Base-by-base conservation (phyloP, 1,140 invertebrate species). In the Cotesia typhae region DNA sequence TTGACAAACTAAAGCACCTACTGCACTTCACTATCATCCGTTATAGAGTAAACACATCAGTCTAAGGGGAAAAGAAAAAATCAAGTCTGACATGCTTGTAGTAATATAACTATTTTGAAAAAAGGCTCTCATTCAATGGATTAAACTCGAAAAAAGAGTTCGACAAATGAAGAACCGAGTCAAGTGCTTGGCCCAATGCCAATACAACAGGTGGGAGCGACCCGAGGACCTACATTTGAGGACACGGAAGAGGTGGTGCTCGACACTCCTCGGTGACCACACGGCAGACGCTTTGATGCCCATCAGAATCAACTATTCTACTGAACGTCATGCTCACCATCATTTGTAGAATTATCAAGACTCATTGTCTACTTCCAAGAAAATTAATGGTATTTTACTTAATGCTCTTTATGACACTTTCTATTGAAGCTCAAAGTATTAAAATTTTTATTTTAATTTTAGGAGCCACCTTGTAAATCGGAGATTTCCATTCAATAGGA, bases 181-280 rank as follows among this genome's bases (percentile, higher is more conserved):
- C 69, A 70, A 60, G 59, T 70, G 60, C 38, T 20, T 51, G 63
- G 63, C 17, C 41, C 63, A 37, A 65, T 20, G 41, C 63, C 35
- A 14, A 9, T 36, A 57, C 14, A 17, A 20, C 70, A 65, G 63
- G 61, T 71, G 61, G 70, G 70, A 63, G 70, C 70, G 70, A 65
- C 63, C 61, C 36, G 6, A 66, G 70, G 70, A 71, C 70, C 70
- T 71, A 71, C 70, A 71, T 71, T 71, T 65, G 70, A 71, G 47
- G 52, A 71, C 70, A 66, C 38, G 70, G 70, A 71, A 71, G 61
- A 71, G 70, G 70, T 71, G 70, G 70, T 71, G 70, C 70, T 71
- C 28, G 70, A 71, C 61, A 71, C 70, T 71, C 70, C 47, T 66
- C 60, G 64, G 70, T 64, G 12, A 65, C 63, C 36, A 55, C 41